Evolutionary conservation across 2,888 invertebrate genomes (phyloP).

Genomic region (Vesta saturnalis): DNA sequence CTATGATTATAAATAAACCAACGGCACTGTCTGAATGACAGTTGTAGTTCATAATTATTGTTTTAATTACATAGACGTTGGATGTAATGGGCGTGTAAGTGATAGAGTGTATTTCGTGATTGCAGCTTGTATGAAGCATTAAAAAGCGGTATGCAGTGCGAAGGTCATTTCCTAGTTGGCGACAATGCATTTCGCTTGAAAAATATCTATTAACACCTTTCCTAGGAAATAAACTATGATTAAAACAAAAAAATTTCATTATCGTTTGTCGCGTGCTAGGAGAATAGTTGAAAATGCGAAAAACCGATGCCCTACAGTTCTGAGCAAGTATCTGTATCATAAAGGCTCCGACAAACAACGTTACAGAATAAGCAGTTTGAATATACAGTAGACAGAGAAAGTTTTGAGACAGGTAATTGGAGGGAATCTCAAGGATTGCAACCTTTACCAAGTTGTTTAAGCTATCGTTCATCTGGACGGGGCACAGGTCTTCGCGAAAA

Average conservation of each 20-base stretch:
- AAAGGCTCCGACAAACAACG: not conserved
- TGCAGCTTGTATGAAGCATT: constrained; percentile 2
- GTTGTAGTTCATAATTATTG: constrained; percentile 5
- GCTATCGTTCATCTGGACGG: not conserved
- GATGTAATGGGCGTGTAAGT: too few species aligned
- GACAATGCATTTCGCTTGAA: not conserved
- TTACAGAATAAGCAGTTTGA: not conserved
- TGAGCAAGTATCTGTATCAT: not conserved
- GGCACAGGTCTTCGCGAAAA: too few species aligned
- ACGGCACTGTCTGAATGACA: not conserved
- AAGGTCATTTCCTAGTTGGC: not conserved
- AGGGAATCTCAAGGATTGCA: not conserved
- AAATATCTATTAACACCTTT: not conserved
- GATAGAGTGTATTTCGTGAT: not conserved
- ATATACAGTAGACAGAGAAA: not conserved
- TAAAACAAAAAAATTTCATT: not conserved
- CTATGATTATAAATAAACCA: not conserved
- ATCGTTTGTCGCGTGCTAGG: not conserved
- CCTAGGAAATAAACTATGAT: not conserved
- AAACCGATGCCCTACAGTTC: not conserved
- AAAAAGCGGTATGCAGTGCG: not conserved
- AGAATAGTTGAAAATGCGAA: not conserved
- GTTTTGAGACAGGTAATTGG: too few species aligned
- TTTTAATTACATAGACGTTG: not conserved
- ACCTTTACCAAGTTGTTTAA: not conserved